Evolutionary conservation across 2,888 invertebrate genomes (phyloP).

Genomic region (Nymphalis c-album): DNA sequence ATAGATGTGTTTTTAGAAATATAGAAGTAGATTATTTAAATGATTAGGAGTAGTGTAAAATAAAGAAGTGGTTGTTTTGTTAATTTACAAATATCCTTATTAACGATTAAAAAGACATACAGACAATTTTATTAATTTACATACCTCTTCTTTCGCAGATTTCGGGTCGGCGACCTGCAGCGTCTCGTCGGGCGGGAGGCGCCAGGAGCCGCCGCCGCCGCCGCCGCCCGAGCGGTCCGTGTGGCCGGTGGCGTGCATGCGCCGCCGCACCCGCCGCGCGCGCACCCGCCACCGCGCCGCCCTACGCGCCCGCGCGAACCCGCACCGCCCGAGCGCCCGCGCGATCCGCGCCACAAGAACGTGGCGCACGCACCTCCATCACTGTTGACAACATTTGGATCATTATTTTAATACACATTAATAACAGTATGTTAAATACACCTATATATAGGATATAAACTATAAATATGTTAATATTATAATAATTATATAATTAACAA

Average conservation of each 20-base stretch:
- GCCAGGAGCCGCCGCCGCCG: slow-evolving; percentile 88
- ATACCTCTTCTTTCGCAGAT: slow-evolving; percentile 86
- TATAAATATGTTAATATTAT: no score
- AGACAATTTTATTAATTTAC: no score
- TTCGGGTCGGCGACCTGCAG: slow-evolving; percentile 94
- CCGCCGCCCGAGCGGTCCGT: slow-evolving; percentile 90
- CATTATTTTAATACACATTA: no score
- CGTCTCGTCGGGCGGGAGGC: slow-evolving; percentile 95
- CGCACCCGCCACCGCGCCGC: slow-evolving; percentile 83
- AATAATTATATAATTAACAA: no score
- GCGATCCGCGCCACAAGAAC: slow-evolving; percentile 47
- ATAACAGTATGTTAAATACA: no score
- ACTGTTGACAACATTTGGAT: slow-evolving; percentile 42
- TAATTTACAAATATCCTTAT: no score
- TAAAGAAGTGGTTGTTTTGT: no score
- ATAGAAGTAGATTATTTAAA: no score
- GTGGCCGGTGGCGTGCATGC: slow-evolving; percentile 95
- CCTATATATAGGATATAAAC: no score
- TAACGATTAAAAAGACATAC: no score
- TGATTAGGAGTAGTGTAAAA: no score
- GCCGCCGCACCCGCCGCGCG: slow-evolving; percentile 82
- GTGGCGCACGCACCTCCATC: slow-evolving; percentile 60
- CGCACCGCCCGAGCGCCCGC: slow-evolving; percentile 43
- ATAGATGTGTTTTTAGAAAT: no score
- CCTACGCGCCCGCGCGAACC: slow-evolving; percentile 65